Evolutionary conservation across 2,113 vertebrate species (phyloP).

Genomic region (Probosciger aterrimus): DNA sequence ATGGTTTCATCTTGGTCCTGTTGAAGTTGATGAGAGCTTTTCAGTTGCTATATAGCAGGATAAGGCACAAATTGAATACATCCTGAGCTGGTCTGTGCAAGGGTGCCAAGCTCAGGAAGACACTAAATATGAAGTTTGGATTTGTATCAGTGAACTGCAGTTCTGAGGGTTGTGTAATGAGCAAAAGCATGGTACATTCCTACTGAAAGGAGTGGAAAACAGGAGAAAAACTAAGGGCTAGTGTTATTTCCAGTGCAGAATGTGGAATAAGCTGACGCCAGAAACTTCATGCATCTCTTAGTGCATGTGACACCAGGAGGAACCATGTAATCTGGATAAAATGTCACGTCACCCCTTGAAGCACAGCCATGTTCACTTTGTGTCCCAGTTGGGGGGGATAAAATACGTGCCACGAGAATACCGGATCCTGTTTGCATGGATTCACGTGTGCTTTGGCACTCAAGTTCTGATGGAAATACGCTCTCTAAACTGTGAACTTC

Average conservation of each 20-base stretch:
- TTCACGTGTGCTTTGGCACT: neutral
- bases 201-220: neutral
- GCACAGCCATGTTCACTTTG: neutral
- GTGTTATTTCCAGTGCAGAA: slow-evolving; percentile 10
- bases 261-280: neutral
- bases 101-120: neutral
- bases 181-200: neutral
- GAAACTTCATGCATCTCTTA: neutral
- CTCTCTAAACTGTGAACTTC: neutral
- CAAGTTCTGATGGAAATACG: neutral
- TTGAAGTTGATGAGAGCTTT: neutral
- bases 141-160: neutral
- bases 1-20: neutral
- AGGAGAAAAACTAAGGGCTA: neutral
- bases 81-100: neutral
- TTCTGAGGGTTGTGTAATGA: neutral
- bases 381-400: neutral
- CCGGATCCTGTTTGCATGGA: neutral
- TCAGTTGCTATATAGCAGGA: neutral
- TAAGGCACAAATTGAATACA: neutral
- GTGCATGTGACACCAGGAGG: neutral
- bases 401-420: neutral
- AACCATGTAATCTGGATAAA: slow-evolving; percentile 3
- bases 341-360: neutral
- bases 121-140: neutral